These are phyloP conservation scores for Eleutherodactylus coqui DNA, from an alignment of 2,797 vertebrate genomes.

Conservation along the genomic window DNA sequence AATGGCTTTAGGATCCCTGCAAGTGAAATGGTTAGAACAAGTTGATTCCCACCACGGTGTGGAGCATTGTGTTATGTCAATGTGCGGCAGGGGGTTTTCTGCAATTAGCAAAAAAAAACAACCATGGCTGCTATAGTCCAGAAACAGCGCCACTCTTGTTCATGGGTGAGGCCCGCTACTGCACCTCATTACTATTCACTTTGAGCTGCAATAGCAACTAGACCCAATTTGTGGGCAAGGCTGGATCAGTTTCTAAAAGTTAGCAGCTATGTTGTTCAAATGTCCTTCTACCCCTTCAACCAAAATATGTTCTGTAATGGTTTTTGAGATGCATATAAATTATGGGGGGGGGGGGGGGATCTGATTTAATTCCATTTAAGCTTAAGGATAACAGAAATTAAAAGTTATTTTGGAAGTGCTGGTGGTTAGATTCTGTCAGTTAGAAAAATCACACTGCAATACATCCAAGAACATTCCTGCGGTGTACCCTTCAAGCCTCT, in stretches of 20 bases:
- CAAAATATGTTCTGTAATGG: background rate
- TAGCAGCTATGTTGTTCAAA: background rate
- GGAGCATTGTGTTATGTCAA: too few species aligned
- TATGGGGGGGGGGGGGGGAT: too few species aligned
- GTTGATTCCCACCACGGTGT: too few species aligned
- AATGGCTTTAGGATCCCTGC: background rate
- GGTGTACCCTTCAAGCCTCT: background rate
- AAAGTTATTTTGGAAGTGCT: background rate
- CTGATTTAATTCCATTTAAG: too few species aligned
- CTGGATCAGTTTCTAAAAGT: background rate
- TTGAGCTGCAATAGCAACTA: background rate
- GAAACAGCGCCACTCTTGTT: background rate
- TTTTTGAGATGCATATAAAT: background rate
- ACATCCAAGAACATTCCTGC: background rate
- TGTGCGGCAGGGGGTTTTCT: background rate
- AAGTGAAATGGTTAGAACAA: background rate
- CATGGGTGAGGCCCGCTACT: background rate
- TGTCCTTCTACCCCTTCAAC: background rate
- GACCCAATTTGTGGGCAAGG: background rate
- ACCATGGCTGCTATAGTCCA: background rate
- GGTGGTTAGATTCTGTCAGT: background rate
- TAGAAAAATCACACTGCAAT: constrained; percentile 25
- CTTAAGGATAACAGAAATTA: background rate
- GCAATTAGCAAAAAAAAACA: background rate
- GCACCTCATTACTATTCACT: background rate